These are phyloP conservation scores for Euspilapteryx auroguttella DNA, from an alignment of 2,888 invertebrate species.

Conservation along the genomic window DNA sequence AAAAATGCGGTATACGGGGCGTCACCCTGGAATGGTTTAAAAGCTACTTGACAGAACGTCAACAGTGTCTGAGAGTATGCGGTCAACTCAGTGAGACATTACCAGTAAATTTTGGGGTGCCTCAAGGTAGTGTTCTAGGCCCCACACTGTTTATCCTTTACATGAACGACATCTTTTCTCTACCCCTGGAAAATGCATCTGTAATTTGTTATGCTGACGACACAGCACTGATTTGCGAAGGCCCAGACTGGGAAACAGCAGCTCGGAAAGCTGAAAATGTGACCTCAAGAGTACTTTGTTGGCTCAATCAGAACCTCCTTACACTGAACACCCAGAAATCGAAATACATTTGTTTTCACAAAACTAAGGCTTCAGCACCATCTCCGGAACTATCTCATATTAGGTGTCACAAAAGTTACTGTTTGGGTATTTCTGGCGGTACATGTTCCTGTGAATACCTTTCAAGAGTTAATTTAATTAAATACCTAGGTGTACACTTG, in stretches of 20 bases:
- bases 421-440: too few species aligned
- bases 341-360: background rate
- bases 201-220: conserved; percentile 1
- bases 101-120: background rate
- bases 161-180: background rate
- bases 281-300: background rate
- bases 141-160: background rate
- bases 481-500: too few species aligned
- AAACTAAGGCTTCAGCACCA: background rate
- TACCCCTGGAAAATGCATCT: background rate
- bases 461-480: too few species aligned
- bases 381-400: too few species aligned
- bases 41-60: background rate
- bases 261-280: background rate
- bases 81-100: background rate
- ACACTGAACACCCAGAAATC: background rate
- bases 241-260: background rate
- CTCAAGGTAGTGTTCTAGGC: background rate
- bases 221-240: background rate
- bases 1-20: background rate
- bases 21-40: background rate
- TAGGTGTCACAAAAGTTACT: too few species aligned
- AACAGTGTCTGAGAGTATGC: background rate
- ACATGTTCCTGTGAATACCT: too few species aligned
- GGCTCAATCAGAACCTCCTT: conserved; percentile 1